Conservation (phyloP, 2,888 invertebrate species). For the Megamerina dolium region DNA sequence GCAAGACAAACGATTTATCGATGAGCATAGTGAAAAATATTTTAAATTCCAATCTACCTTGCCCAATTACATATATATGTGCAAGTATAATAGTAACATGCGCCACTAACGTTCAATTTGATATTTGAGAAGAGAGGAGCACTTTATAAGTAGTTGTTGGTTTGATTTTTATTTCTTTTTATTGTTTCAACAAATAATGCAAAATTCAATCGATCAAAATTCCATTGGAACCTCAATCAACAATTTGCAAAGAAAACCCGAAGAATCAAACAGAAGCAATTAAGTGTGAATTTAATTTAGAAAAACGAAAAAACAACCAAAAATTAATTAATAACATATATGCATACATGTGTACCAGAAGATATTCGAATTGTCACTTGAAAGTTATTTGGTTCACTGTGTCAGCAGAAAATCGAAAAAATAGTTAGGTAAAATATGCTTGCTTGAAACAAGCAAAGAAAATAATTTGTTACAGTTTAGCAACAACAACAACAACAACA, state of each 20-base stretch:
- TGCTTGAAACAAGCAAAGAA: not conserved
- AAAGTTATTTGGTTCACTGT: slow-evolving; percentile 35
- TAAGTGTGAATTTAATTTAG: slow-evolving; percentile 11
- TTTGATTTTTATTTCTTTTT: too few species aligned
- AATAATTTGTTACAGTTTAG: not conserved
- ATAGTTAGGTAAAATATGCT: too few species aligned
- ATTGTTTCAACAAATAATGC: too few species aligned
- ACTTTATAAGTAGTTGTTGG: too few species aligned
- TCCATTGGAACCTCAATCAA: slow-evolving; percentile 35
- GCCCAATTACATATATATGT: too few species aligned
- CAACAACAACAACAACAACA: slow-evolving; percentile 3
- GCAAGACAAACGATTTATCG: too few species aligned
- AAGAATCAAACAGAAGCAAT: slow-evolving; percentile 9
- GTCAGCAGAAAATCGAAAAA: slow-evolving; percentile 28
- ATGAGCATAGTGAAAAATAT: too few species aligned
- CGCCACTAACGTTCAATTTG: too few species aligned
- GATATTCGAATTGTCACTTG: slow-evolving; percentile 17
- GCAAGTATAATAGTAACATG: too few species aligned
- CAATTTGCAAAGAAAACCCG: slow-evolving; percentile 36
- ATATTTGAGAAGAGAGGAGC: too few species aligned
- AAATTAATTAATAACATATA: slow-evolving; percentile 9
- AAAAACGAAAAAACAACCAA: slow-evolving; percentile 6
- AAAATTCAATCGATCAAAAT: too few species aligned
- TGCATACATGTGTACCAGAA: slow-evolving; percentile 11
- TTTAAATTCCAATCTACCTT: too few species aligned